Base-by-base conservation (phyloP, 2,888 invertebrate species). In the Acrocyrtus sp. region DNA sequence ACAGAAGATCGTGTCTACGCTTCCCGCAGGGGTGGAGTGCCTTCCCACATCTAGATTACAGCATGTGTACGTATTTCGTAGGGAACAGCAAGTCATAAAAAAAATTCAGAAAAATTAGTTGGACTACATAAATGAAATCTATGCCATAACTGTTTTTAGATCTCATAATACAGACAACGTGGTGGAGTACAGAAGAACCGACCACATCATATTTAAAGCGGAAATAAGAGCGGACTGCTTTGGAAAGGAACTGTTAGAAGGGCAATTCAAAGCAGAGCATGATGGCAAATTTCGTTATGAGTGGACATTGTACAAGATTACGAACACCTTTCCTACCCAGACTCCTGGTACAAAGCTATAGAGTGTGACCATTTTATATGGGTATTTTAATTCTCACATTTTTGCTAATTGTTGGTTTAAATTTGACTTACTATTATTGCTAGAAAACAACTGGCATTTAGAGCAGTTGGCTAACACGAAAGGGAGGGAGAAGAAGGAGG, bases 371-470 rank as follows among this genome's bases (percentile, higher is more conserved):
- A 10, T n/a, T 56, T 34, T 12, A 22, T 29, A 29, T 48, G 43
- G 47, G 10, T 8, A 48, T 29, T 29, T 60, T 19, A 4, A 10
- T 54, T 39, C 1, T 54, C 15, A n/a, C n/a, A n/a, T n/a, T n/a
- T 10, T 10, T 39, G 39, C 6, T 39, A 39, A 10, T 39, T 39
- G 12, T 10, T 47, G 6, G 8, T n/a, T n/a, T n/a, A n/a, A n/a
- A n/a, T n/a, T n/a, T n/a, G n/a, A n/a, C n/a, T n/a, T 43, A 8
- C 45, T 34, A 54, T 17, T 5, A 21, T 17, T 58, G 43, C 1
- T 22, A 67, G 67, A 58, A 43, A 67, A 67, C 45, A 29, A 67
- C 43, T 60, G 58, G 68, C 68, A 68, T 22, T 22, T 60, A 3
- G 51, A 53, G 8, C 21, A 51, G 5, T 22, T 67, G 5, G 39